Conservation (phyloP, 2,797 vertebrate species). For the Liasis olivaceus region DNA sequence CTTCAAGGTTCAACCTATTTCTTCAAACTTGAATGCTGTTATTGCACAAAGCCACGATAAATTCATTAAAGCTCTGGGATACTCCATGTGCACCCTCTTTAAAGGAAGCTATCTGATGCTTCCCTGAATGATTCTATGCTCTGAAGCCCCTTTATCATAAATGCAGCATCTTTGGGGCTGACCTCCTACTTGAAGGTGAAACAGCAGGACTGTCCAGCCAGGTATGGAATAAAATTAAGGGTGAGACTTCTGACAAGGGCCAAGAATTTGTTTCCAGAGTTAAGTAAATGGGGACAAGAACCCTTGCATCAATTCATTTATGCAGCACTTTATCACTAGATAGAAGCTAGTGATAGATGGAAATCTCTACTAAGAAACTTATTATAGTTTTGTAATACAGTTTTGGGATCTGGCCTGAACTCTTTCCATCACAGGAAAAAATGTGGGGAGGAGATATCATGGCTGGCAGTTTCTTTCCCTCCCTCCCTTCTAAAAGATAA, state of each 20-base stretch:
- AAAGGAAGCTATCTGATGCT: not conserved
- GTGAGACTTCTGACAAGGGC: too few relatives aligned
- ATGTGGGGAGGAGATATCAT: conserved; percentile 16
- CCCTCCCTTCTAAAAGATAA: conserved; percentile 31
- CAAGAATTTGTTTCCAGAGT: too few relatives aligned
- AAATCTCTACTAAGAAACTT: conserved; percentile 45
- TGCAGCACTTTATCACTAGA: too few relatives aligned
- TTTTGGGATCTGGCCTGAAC: conserved; percentile 38
- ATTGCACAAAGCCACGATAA: not conserved
- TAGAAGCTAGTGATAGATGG: not conserved
- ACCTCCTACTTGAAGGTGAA: not conserved
- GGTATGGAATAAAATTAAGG: not conserved
- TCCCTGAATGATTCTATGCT: not conserved
- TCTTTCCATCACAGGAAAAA: not conserved
- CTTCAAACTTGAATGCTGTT: not conserved
- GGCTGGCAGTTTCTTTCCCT: conserved; percentile 31
- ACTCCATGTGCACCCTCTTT: not conserved
- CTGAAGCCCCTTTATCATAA: not conserved
- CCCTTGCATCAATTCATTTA: too few relatives aligned
- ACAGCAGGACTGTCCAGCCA: not conserved
- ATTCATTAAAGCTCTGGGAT: not conserved
- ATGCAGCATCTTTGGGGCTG: not conserved
- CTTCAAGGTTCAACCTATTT: not conserved
- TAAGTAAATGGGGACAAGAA: too few relatives aligned
- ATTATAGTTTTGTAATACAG: conserved; percentile 7